Conservation (phyloP, 2,797 vertebrate species). For the Fratercula arctica region DNA sequence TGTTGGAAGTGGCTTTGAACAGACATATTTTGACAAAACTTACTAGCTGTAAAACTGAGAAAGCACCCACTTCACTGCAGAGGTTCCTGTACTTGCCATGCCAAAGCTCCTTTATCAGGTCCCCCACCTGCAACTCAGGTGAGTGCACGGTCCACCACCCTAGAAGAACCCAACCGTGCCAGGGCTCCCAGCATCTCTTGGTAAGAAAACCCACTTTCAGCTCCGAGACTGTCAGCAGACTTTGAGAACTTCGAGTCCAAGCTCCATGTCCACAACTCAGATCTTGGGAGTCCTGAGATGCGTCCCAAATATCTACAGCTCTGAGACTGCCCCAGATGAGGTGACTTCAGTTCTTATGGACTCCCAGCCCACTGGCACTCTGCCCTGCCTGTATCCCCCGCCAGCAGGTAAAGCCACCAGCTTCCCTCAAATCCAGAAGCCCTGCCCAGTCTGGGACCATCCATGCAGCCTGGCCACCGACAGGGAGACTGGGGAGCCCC, state of each 20-base stretch:
- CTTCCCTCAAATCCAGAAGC: neutral
- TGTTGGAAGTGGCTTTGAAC: neutral
- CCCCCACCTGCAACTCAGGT: neutral
- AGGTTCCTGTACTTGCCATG: neutral
- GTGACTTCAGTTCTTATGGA: neutral
- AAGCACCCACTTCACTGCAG: neutral
- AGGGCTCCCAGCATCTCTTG: neutral
- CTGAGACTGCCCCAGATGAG: neutral
- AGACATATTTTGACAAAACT: neutral
- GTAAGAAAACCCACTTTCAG: neutral
- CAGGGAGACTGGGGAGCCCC: neutral
- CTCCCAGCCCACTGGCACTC: rapidly evolving
- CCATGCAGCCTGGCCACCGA: rapidly evolving
- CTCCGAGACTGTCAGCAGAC: neutral
- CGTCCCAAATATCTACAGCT: neutral
- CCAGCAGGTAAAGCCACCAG: neutral
- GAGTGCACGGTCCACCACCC: neutral
- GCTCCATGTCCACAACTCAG: rapidly evolving
- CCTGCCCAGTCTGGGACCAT: neutral
- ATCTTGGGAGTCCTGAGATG: neutral
- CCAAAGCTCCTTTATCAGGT: neutral
- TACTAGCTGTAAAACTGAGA: neutral
- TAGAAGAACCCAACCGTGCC: neutral
- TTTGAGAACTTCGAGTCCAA: neutral
- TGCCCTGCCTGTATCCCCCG: neutral